Conservation (phyloP, 2,888 invertebrate species). For the Athrips mouffetella region DNA sequence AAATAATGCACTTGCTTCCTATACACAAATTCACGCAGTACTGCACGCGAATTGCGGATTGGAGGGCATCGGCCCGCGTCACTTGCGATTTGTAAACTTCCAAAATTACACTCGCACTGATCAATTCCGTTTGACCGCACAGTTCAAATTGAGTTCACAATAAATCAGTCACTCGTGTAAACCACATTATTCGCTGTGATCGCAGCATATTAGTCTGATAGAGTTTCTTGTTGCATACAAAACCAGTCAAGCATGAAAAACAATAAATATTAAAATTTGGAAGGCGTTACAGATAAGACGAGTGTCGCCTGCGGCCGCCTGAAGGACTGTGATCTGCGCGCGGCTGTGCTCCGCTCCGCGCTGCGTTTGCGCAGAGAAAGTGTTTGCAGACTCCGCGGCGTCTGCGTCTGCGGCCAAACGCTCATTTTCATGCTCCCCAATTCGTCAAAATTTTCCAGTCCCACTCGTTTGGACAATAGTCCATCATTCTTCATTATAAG, state of each 20-base stretch:
- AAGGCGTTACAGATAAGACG: slow-evolving; percentile 33
- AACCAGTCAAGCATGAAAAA: neutral
- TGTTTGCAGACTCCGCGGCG: slow-evolving; percentile 73
- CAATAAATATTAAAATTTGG: neutral
- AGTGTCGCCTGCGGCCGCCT: slow-evolving; percentile 55
- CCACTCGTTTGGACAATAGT: slow-evolving; percentile 49
- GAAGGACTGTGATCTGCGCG: slow-evolving; percentile 43
- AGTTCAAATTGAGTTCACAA: slow-evolving; percentile 13
- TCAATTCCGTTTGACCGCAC: slow-evolving; percentile 9
- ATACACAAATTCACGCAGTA: slow-evolving; percentile 27
- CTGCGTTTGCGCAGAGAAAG: slow-evolving; percentile 70
- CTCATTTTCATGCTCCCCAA: slow-evolving; percentile 67
- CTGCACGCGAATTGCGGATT: slow-evolving; percentile 36
- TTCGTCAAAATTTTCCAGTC: slow-evolving; percentile 67
- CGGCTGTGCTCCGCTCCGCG: slow-evolving; percentile 31
- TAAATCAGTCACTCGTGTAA: slow-evolving; percentile 9
- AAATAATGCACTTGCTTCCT: slow-evolving; percentile 29
- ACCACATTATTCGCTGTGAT: neutral
- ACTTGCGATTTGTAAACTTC: slow-evolving; percentile 35
- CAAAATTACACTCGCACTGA: slow-evolving; percentile 36
- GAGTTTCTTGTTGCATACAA: neutral
- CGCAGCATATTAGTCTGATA: neutral
- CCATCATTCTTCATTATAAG: slow-evolving; percentile 3
- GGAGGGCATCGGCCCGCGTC: slow-evolving; percentile 45
- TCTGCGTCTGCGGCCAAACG: slow-evolving; percentile 63